Base-by-base conservation (phyloP, 1,140 invertebrate genomes). In the Camponotus pennsylvanicus region DNA sequence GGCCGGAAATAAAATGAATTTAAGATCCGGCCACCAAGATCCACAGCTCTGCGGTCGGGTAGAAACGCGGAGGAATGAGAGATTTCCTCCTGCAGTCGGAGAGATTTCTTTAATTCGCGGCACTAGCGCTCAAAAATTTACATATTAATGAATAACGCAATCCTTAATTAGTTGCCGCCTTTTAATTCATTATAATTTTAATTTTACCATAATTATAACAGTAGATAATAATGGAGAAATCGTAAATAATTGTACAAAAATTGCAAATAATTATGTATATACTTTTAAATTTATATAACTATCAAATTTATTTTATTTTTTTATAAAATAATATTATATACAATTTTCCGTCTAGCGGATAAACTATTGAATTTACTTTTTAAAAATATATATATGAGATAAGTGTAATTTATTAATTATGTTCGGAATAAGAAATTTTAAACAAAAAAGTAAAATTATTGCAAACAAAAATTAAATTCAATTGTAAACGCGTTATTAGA, bases 1-100 rank as follows among this genome's bases (percentile, higher is more conserved):
- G 94, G 90, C 93, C 93, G 93, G 93, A 95, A 95, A 92, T 93
- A 94, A 95, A 93, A 90, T 89, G 92, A 94, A 95, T 95, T 95
- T 94, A 95, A 95, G 94, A 93, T 94, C 92, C 91, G 88, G 87
- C 91, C 89, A 86, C 88, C 66, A 88, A 80, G 73, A 88, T 59
- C 67, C 80, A 83, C 55, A 85, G 34, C 21, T 52, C 66, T 67
- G 85, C 75, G 66, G 88, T 66, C 69, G 78, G 78, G 70, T 75
- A 13, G 66, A 89, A 34, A 57, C 40, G 52, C 34, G 13, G 42
- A 70, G 55, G 84, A 59, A 82, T 64, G 40, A 42, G 78, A 76
- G 52, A 61, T 59, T 42, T 69, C 76, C 69, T 61, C 11, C 61
- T 49, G 21, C 83, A 59, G 49, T 76, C 61, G 45, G 59, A 79